Evolutionary conservation across 2,113 vertebrate genomes (phyloP), one percentile per base, ranked within the genome.

Genomic region (Phoxinus phoxinus): DNA sequence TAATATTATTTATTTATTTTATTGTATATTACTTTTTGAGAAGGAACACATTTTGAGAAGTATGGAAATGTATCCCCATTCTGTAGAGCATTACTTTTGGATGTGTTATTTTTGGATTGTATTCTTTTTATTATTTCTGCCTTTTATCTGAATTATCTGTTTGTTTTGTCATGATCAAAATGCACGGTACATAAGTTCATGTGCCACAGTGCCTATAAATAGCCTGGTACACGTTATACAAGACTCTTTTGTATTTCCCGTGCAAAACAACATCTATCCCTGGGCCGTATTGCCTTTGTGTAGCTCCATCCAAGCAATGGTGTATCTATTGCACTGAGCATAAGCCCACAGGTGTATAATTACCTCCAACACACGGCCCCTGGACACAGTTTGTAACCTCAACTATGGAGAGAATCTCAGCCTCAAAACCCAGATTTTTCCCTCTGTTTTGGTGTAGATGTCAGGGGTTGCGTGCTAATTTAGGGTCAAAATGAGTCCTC

Each of bases 211-310:
- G n/a, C 9, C 71, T 85, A 82, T 82, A 82, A 77, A 82, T 82
- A 85, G 78, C 59, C 7, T 44, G 23, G 44, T 17, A n/a, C 10
- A 59, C 30, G 67, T 78, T 67, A 65, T 48, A 78, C 67, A 69
- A 74, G 13, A 3, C 8, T 51, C 73, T 81, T 88, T 83, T 88
- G 73, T 86, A 58, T 84, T 59, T 51, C 58, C 11, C 6, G 30
- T 48, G 71, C 73, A 72, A 69, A 84, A 88, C 78, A 82, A 82
- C 78, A 77, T 76, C 32, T 30, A 59, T 37, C 58, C 23, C 30
- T 58, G 78, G 41, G 37, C 27, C 12, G 1, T 35, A 23, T 27
- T 72, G 63, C 48, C 23, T 81, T 83, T 83, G 32, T 83, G 25
- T 63, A 23, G 27, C 30, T 58, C 27, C 19, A 13, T 61, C 25